phyloP scores from a whole-genome alignment of 2,888 invertebrate species.

The Saturnia pavonia region DNA sequence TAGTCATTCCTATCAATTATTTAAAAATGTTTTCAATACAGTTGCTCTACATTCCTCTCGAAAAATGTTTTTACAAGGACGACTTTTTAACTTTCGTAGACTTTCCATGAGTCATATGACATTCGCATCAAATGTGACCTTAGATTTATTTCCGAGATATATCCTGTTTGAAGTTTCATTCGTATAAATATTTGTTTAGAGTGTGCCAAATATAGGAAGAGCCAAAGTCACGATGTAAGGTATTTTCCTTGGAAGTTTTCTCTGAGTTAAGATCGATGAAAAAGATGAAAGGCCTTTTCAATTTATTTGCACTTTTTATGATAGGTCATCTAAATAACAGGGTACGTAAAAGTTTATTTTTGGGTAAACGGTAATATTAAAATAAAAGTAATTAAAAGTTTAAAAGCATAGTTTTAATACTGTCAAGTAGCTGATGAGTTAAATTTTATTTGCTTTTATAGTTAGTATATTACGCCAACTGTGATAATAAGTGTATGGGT shows the following conservation, averaged over 20 bases:
- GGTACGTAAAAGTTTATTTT: not conserved
- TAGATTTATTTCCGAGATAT: constrained; percentile 30
- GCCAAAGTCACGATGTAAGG: constrained; percentile 31
- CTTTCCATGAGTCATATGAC: constrained; percentile 5
- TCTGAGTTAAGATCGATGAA: constrained; percentile 12
- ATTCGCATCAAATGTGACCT: constrained; percentile 28
- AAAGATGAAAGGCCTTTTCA: constrained; percentile 17
- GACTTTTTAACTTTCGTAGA: not conserved
- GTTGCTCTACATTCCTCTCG: not conserved
- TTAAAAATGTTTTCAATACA: not conserved
- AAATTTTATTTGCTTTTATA: not conserved
- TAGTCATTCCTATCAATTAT: not conserved
- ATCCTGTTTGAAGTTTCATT: constrained; percentile 32
- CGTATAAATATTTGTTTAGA: constrained; percentile 43
- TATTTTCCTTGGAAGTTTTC: constrained; percentile 47
- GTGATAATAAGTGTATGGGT: no score
- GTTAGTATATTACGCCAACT: no score
- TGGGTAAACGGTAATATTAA: not conserved
- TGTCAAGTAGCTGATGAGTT: not conserved
- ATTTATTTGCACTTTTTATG: constrained; percentile 11
- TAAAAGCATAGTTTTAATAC: not conserved
- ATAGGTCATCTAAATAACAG: not conserved
- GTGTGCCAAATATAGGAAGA: constrained; percentile 43
- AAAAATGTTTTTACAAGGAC: not conserved
- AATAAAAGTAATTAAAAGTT: not conserved